Conservation (phyloP, 2,888 invertebrate genomes). For the Coremacera marginata region DNA sequence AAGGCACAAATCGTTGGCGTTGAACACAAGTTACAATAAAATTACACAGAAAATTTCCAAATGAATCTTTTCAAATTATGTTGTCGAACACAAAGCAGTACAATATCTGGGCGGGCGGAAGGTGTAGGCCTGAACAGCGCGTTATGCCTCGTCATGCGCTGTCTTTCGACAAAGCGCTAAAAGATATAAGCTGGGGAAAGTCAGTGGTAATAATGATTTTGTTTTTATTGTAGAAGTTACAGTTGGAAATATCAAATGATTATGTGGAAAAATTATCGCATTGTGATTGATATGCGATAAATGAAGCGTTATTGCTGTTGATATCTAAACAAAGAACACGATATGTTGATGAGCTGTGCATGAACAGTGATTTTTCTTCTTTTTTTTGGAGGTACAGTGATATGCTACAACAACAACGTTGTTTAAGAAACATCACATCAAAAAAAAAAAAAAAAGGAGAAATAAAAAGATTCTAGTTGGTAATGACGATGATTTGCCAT, state of each 20-base stretch:
- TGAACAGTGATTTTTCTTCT: background rate
- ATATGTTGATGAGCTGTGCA: constrained; percentile 21
- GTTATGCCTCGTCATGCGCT: background rate
- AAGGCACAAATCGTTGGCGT: too few species aligned
- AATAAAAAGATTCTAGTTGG: background rate
- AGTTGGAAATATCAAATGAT: constrained; percentile 15
- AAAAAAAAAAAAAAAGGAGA: background rate
- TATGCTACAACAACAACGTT: constrained; percentile 1
- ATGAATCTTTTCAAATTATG: too few species aligned
- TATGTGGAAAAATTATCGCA: constrained; percentile 21
- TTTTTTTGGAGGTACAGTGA: background rate
- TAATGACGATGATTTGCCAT: constrained; percentile 35
- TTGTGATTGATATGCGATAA: constrained; percentile 41
- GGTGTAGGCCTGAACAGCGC: background rate
- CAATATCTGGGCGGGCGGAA: background rate
- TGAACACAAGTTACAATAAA: too few species aligned
- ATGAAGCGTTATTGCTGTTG: constrained; percentile 46
- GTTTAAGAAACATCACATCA: background rate
- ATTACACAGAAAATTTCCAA: too few species aligned
- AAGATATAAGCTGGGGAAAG: background rate
- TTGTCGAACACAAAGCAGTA: too few species aligned
- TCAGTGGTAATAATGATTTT: background rate
- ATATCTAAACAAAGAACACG: constrained; percentile 30
- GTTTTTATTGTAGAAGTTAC: background rate
- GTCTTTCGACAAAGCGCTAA: background rate